Evolutionary conservation across 1,140 invertebrate genomes (phyloP).

Genomic region (Nebria ingens): DNA sequence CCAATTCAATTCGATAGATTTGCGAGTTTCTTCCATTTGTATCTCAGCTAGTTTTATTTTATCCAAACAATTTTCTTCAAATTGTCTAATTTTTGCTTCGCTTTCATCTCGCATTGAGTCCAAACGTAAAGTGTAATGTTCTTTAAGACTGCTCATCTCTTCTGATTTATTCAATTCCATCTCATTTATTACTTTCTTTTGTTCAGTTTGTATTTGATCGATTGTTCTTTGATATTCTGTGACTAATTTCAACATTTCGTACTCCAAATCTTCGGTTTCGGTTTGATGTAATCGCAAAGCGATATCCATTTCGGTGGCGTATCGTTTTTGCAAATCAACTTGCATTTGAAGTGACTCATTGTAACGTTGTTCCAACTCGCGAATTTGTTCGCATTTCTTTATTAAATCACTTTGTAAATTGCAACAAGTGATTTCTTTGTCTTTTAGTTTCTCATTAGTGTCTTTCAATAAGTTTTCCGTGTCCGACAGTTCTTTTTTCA

Average conservation of each 20-base stretch:
- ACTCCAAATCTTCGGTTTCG: constrained; percentile 24
- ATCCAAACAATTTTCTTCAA: constrained; percentile 28
- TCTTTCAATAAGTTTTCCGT: background rate
- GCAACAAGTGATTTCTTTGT: background rate
- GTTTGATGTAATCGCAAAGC: constrained; percentile 20
- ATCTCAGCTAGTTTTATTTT: constrained; percentile 25
- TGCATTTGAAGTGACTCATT: constrained; percentile 33
- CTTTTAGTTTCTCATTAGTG: background rate
- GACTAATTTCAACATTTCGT: constrained; percentile 24
- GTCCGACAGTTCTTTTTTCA: background rate
- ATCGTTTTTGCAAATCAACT: constrained; percentile 30
- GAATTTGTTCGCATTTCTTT: constrained; percentile 14
- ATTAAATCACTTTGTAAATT: background rate
- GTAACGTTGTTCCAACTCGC: constrained; percentile 24
- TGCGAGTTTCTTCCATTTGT: constrained; percentile 33
- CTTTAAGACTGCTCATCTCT: constrained; percentile 6
- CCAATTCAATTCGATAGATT: constrained; percentile 34
- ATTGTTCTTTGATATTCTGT: constrained; percentile 20
- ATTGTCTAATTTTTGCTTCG: constrained; percentile 18
- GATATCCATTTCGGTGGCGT: constrained; percentile 17
- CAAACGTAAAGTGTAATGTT: background rate
- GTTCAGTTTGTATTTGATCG: constrained; percentile 13
- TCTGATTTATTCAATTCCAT: background rate
- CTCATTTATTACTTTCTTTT: background rate
- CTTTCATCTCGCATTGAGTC: constrained; percentile 12